Percentiles rank a stretch among this genome's conserved stretches.
Conservation (phyloP, 2,888 invertebrate species). For the Melanargia galathea region DNA sequence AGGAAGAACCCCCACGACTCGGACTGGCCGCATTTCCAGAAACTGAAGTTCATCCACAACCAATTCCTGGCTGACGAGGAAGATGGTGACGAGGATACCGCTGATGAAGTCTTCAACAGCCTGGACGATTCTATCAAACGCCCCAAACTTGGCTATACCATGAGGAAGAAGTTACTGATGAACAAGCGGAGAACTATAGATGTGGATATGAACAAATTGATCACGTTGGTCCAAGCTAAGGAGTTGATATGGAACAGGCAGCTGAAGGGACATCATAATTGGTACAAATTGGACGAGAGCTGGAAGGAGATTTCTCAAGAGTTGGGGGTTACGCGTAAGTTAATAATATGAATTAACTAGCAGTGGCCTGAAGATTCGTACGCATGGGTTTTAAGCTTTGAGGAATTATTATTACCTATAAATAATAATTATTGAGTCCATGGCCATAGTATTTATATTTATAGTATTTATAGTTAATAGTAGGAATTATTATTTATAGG, state of each 20-base stretch:
- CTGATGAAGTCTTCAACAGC: slow-evolving; percentile 66
- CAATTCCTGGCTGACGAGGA: slow-evolving; percentile 73
- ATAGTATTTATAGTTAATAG: too few species aligned
- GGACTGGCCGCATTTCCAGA: slow-evolving; percentile 74
- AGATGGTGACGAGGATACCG: slow-evolving; percentile 67
- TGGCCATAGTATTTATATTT: slow-evolving; percentile 44
- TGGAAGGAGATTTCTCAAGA: slow-evolving; percentile 77
- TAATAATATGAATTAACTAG: too few species aligned
- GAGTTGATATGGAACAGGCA: slow-evolving; percentile 77
- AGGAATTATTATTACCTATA: too few species aligned
- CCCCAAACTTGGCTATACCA: slow-evolving; percentile 73
- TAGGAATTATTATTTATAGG: slow-evolving; percentile 63
- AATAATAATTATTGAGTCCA: too few species aligned
- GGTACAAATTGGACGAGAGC: slow-evolving; percentile 75
- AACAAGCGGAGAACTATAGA: slow-evolving; percentile 72
- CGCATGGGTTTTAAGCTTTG: too few species aligned
- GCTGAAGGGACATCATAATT: slow-evolving; percentile 74
- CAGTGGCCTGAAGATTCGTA: too few species aligned
- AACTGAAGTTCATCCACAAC: slow-evolving; percentile 71
- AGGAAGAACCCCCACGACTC: slow-evolving; percentile 68
- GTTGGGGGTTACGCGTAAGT: slow-evolving; percentile 72
- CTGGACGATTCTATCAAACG: slow-evolving; percentile 71
- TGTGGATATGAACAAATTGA: slow-evolving; percentile 71
- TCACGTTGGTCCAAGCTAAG: slow-evolving; percentile 65
- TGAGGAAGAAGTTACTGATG: slow-evolving; percentile 73